phyloP scores from a whole-genome alignment of 2,797 vertebrate genomes.

The Lepilemur septentrionalis region DNA sequence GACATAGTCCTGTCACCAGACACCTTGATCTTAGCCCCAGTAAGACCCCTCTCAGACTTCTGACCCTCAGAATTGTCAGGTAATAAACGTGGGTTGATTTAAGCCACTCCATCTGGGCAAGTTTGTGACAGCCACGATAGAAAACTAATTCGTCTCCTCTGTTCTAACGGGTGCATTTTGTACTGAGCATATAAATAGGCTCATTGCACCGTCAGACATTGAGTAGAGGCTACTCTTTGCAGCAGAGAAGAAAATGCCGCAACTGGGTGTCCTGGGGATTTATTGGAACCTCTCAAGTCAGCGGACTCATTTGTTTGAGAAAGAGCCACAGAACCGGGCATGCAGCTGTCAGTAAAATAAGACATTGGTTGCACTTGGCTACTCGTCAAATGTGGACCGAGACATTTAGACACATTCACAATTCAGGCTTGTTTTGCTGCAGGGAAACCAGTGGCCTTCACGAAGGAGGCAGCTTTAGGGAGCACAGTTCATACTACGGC shows the following conservation, averaged over 20 bases:
- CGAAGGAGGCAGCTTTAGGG: not conserved
- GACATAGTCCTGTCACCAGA: no score
- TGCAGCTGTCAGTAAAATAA: fast-evolving
- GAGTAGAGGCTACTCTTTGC: not conserved
- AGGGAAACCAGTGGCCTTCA: not conserved
- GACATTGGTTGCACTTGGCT: no score
- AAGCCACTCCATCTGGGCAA: not conserved
- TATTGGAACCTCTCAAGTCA: not conserved
- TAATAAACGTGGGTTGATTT: not conserved
- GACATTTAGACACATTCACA: not conserved
- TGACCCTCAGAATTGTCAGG: no score
- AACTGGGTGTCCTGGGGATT: not conserved
- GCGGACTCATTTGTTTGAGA: not conserved
- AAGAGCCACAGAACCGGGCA: no score
- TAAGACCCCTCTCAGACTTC: not conserved
- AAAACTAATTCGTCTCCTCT: not conserved
- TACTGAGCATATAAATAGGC: no score
- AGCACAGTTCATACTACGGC: fast-evolving
- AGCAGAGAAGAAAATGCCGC: no score
- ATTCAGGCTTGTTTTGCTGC: not conserved
- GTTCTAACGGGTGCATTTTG: no score
- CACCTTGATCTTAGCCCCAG: not conserved
- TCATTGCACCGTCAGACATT: not conserved
- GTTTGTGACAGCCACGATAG: not conserved
- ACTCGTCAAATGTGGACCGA: not conserved